Evolutionary conservation across 2,888 invertebrate genomes (phyloP), one percentile per base, ranked within the genome.

Genomic region (Anagyrus pseudococci): DNA sequence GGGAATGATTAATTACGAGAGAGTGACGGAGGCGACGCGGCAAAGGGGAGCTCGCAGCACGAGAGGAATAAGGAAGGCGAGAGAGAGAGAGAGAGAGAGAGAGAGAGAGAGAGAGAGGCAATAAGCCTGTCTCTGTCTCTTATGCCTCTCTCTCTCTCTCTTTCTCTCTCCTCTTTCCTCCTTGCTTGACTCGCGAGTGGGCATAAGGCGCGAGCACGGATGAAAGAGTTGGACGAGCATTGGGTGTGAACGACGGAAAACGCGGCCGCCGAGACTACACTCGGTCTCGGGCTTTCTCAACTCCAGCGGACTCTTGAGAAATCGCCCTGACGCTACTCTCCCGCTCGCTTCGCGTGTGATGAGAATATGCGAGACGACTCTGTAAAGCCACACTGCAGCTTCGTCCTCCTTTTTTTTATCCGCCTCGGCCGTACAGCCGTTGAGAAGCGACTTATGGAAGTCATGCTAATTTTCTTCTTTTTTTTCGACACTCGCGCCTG

Each of bases 1-100:
- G 77, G 75, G 75, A 77, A 77, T 79, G 78, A 79, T 79, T 79
- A 79, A 79, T 79, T 78, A 77, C 75, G 75, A 75, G 75, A 75
- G 76, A 77, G 44, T 8, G 50, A 25, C 22, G 47, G 25, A 33
- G 53, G 29, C 40, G 70, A 63, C 62, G 71, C 62, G 64, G 63
- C 55, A 50, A 60, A 60, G 56, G n/a, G n/a, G n/a, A n/a, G 58
- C 65, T 57, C 60, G 64, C 60, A n/a, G n/a, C 59, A 58, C 58
- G 58, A 59, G 48, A 58, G 60, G 54, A 62, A 63, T 67, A 66
- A 47, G 40, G 29, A 44, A 66, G 44, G 59, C 65, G 58, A 29
- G 46, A 46, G 47, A 64, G 68, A 66, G 56, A 22, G 48, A 47
- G 64, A 43, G 66, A 69, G 61, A 17, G 50, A 19, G 52, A 66